Base-by-base conservation (phyloP, 1,140 invertebrate genomes). In the Zelostemma sp. region DNA sequence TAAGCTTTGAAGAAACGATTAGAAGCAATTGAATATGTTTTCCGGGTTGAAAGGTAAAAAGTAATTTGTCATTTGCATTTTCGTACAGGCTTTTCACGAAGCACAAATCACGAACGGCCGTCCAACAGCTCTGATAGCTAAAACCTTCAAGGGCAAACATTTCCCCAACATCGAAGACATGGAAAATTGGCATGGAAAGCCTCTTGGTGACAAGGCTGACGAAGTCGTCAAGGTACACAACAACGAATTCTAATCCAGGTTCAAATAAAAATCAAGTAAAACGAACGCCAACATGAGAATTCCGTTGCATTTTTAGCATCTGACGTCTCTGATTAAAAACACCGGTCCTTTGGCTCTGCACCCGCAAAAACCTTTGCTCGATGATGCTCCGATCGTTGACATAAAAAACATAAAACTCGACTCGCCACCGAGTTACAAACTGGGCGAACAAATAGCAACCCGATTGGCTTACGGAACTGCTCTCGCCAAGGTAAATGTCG, bases 131-230 rank as follows among this genome's bases (percentile, higher is more conserved):
- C 89, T 99, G 31, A 85, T 99, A 47, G 95, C 95, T 17, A 98
- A 98, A 87, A 99, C 98, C 0, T 97, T 90, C 80, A 99, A 99
- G 85, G 98, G 98, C 3, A 95, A 91, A 79, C 91, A 92, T 65
- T 97, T 97, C 81, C 89, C 91, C 49, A 88, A 90, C 21, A 96
- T 99, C 78, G 97, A 98, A 84, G 94, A 99, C 86, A 43, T 89
- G 62, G 92, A 96, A 45, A 97, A 98, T 80, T 99, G 97, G 97
- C 98, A 99, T 81, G 98, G 98, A 35, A 99, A 99, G 80, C 91
- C 97, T 0, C 84, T 99, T 18, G 96, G 95, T 1, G 90, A 88
- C 25, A 93, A 96, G 73, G 90, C 92, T 5, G 90, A 91, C 3
- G 87, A 88, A 62, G 89, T 94, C 3, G 88, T 99, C 55, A 87